phyloP scores from a whole-genome alignment of 1,140 invertebrate genomes.

The Tetragnatha versicolor region DNA sequence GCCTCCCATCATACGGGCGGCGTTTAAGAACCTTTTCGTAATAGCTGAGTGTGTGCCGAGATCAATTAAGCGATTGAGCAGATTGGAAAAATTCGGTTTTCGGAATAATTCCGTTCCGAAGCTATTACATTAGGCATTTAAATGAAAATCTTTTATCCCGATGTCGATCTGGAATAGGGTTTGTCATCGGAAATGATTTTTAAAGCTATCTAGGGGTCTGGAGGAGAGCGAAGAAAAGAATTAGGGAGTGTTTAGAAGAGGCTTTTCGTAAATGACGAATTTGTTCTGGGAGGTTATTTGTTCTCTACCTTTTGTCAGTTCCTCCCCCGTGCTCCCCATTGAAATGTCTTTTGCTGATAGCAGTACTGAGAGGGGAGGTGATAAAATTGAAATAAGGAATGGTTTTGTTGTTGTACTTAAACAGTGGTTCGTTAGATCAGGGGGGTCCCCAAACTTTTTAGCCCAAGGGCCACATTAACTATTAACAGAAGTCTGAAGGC shows the following conservation, averaged over 20 bases:
- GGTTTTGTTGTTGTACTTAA: too few relatives aligned
- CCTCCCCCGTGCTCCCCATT: not conserved
- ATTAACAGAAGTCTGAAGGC: too few relatives aligned
- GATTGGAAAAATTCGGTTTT: constrained; percentile 34
- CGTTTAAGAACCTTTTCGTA: constrained; percentile 12
- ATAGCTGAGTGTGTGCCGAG: constrained; percentile 18
- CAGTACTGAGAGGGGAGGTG: not conserved
- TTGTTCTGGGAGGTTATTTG: constrained; percentile 31
- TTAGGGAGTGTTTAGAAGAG: constrained; percentile 38
- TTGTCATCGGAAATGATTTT: constrained; percentile 47
- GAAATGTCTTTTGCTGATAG: constrained; percentile 20
- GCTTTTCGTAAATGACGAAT: constrained; percentile 51
- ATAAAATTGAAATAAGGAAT: not conserved
- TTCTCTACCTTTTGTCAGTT: not conserved
- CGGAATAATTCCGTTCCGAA: constrained; percentile 24
- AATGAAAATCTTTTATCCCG: constrained; percentile 51
- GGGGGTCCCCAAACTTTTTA: too few relatives aligned
- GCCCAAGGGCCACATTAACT: too few relatives aligned
- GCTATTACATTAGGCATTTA: constrained; percentile 53
- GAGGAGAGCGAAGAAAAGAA: constrained; percentile 41
- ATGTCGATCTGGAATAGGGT: too few relatives aligned
- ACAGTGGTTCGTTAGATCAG: too few relatives aligned
- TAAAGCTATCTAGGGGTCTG: constrained; percentile 37
- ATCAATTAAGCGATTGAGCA: constrained; percentile 34
- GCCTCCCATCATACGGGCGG: constrained; percentile 28